Percentiles rank a stretch among this genome's conserved stretches.
phyloP scores from a whole-genome alignment of 2,113 vertebrate genomes.

The Heterochromis multidens region DNA sequence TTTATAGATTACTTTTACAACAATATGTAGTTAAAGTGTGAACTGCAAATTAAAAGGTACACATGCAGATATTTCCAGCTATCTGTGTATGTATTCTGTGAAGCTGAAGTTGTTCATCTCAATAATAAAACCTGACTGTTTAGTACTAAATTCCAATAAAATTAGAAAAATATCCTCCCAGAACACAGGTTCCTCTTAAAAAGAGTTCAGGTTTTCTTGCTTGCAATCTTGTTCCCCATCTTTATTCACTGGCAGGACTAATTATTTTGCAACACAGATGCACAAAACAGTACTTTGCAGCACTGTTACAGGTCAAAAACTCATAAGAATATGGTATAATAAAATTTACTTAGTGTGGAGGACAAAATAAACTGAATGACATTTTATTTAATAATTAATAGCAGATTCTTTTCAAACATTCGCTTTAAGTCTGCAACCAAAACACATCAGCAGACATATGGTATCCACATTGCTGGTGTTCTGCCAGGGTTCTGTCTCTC shows the following conservation, averaged over 20 bases:
- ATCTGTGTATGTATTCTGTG: neutral
- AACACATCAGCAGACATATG: neutral
- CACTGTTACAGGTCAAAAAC: neutral
- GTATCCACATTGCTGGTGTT: conserved; percentile 7
- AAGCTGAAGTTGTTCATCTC: neutral
- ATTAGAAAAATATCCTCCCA: neutral
- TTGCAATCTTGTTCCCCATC: neutral
- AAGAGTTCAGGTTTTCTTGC: neutral
- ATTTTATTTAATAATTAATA: neutral
- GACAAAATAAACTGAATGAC: accelerated
- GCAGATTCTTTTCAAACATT: neutral
- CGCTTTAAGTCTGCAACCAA: neutral
- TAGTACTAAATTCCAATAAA: neutral
- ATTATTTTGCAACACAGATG: neutral
- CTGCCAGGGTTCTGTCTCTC: neutral
- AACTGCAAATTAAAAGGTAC: no score
- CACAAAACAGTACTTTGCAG: neutral
- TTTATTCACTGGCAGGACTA: neutral
- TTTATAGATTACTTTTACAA: no score
- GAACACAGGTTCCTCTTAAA: neutral
- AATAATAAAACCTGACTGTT: no score
- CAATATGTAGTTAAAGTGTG: no score
- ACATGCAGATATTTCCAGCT: neutral
- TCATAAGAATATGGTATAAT: neutral
- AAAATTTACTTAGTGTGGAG: neutral